These are phyloP conservation scores for Progne subis DNA, from an alignment of 2,113 vertebrate species.

Conservation along the genomic window DNA sequence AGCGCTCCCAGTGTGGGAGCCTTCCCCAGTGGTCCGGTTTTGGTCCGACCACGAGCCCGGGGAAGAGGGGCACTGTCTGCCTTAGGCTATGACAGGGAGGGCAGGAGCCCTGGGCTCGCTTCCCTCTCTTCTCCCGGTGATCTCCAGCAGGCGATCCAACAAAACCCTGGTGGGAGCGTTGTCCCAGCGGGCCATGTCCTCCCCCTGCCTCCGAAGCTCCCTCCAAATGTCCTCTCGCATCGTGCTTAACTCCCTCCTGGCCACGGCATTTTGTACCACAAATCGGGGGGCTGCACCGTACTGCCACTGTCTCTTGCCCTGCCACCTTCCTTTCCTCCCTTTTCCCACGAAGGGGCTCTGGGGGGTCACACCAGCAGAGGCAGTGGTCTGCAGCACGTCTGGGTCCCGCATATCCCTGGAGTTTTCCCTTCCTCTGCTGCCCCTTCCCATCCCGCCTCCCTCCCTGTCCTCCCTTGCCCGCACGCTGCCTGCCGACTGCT, in stretches of 20 bases:
- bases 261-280: fast-evolving
- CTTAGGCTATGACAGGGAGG: neutral
- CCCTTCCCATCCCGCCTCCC: neutral
- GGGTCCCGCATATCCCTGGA: neutral
- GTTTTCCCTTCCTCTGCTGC: neutral
- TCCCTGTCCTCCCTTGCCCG: neutral
- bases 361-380: fast-evolving
- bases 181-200: conserved; percentile 46
- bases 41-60: neutral
- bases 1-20: neutral
- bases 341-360: neutral
- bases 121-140: neutral
- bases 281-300: fast-evolving
- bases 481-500: neutral
- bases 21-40: neutral
- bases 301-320: neutral
- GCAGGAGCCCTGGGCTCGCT: neutral
- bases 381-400: neutral
- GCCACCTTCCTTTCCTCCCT: neutral
- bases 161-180: neutral
- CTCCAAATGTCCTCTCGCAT: conserved; percentile 41
- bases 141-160: conserved; percentile 41
- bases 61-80: neutral
- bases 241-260: neutral
- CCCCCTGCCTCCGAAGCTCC: conserved; percentile 21